Conservation (phyloP, 2,113 vertebrate genomes). For the Trichomycterus rosablanca region DNA sequence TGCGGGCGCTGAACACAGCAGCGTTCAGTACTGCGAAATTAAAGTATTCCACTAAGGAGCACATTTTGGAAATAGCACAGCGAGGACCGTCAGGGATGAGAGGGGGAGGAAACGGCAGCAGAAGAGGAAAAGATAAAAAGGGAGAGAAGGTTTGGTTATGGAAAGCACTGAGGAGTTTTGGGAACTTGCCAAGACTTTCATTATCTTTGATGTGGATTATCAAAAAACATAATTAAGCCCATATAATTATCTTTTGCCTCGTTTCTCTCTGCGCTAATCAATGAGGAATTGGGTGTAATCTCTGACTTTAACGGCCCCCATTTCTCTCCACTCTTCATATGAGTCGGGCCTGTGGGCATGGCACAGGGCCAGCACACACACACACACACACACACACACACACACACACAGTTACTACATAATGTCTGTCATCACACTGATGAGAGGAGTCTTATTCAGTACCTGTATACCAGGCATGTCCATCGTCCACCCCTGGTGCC, state of each 20-base stretch:
- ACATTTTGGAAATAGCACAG: conserved; percentile 38
- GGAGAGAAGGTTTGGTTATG: conserved; percentile 21
- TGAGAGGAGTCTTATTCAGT: too few relatives aligned
- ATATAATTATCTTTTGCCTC: conserved; percentile 49
- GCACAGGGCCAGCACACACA: conserved; percentile 28
- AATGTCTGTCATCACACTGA: background rate
- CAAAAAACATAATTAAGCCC: conserved; percentile 65
- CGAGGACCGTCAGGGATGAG: conserved; percentile 42
- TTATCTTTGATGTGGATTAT: conserved; percentile 70
- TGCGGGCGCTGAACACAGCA: conserved; percentile 42
- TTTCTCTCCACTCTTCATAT: conserved; percentile 33
- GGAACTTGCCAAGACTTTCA: conserved; percentile 68
- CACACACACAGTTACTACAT: too few relatives aligned
- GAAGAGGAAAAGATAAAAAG: conserved; percentile 20
- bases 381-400: conserved; percentile 14
- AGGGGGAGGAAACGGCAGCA: conserved; percentile 27
- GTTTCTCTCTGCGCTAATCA: conserved; percentile 52
- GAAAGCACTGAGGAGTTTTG: conserved; percentile 58
- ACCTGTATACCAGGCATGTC: too few relatives aligned
- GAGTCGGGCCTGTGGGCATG: conserved; percentile 20
- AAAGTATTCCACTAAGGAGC: conserved; percentile 51
- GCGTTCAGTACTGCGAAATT: conserved; percentile 59
- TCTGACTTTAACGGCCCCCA: conserved; percentile 44
- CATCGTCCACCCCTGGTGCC: too few relatives aligned
- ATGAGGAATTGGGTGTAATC: conserved; percentile 41